Conservation (phyloP, 2,113 vertebrate species). For the Equus przewalskii region DNA sequence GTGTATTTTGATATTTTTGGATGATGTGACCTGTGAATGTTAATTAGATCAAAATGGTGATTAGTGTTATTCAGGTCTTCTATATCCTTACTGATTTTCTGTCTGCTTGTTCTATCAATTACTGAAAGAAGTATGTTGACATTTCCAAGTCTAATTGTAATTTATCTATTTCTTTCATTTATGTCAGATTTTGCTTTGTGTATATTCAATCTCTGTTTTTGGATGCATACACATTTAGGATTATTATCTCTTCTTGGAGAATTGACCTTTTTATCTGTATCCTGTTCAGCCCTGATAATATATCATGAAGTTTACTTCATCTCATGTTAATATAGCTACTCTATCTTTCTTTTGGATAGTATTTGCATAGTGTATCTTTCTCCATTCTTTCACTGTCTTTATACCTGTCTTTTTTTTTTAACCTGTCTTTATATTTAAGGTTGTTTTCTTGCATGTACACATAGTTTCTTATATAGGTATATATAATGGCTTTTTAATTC, state of each 20-base stretch:
- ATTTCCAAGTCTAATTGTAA: background rate
- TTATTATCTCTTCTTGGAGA: background rate
- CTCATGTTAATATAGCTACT: background rate
- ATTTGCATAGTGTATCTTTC: background rate
- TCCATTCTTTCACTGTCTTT: background rate
- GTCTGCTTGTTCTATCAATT: background rate
- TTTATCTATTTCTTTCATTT: background rate
- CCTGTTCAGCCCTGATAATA: background rate
- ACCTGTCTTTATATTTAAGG: background rate
- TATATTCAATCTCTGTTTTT: background rate
- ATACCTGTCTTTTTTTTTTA: background rate
- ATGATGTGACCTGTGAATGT: background rate
- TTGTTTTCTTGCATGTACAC: background rate
- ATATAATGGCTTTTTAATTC: background rate
- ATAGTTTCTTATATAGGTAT: background rate
- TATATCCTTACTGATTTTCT: background rate
- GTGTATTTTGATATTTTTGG: background rate
- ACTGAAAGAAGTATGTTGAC: background rate
- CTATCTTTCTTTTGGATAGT: background rate
- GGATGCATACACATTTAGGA: background rate
- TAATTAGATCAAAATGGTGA: background rate
- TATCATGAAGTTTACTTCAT: background rate
- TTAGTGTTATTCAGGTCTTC: background rate
- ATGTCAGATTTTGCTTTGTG: background rate
- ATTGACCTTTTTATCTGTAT: background rate